Base-by-base conservation (phyloP, 2,113 vertebrate species). In the Oxygymnocypris stewartii region DNA sequence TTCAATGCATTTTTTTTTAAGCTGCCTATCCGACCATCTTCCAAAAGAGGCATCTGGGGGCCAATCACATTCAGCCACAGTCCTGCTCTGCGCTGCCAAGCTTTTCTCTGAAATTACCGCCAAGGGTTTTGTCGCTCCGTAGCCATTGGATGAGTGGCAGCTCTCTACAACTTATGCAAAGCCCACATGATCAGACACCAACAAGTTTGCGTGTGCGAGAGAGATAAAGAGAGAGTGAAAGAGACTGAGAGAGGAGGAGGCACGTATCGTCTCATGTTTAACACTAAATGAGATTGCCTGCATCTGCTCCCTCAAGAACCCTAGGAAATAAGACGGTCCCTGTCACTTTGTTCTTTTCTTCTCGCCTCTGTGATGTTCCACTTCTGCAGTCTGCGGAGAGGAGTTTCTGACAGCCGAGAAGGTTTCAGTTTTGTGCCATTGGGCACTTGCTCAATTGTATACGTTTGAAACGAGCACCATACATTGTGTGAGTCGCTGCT, bases 291-390 rank as follows among this genome's bases (percentile, higher is more conserved):
- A 81, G 84, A 82, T 86, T 88, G 85, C 82, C 77, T 90, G 74
- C 87, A 85, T 89, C 85, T 67, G 79, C 86, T 90, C 91, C 90
- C 74, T 35, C 25, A 76, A 88, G 84, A 85, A 86, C 40, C 84
- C 65, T 44, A 63, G 86, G 89, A 91, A 92, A 92, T 82, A 28
- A 90, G 90, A 87, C 77, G 54, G 59, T 90, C 87, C 89, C 51
- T 59, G 54, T 87, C 88, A 89, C 87, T 92, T 90, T 91, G 89
- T 92, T 91, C 90, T 71, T 79, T 76, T 83, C 61, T 69, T 47
- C 82, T 91, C 84, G 86, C 49, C 31, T 73, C 71, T 87, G 79
- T 79, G 89, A 91, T 89, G 88, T 86, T 90, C 88, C 89, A 85
- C 85, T 88, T 89, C 51, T 23, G 88, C 57, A 81, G 79, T 88